Evolutionary conservation across 2,113 vertebrate species (phyloP).

Genomic region (Steatornis caripensis): DNA sequence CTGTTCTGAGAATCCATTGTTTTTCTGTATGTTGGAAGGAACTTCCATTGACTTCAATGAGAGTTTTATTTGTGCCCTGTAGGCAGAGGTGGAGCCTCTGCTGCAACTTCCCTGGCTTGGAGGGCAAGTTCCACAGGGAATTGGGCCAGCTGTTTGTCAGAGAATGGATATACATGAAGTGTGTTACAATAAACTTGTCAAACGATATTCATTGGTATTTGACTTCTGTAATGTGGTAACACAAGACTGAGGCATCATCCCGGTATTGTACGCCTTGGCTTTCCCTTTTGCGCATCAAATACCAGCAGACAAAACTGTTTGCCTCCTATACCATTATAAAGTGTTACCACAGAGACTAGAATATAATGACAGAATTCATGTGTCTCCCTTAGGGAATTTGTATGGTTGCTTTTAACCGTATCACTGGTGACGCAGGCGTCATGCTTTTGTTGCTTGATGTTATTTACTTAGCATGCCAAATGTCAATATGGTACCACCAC

Average conservation of each 20-base stretch:
- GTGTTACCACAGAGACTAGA: not conserved
- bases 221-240: not conserved
- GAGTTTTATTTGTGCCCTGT: not conserved
- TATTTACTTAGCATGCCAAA: constrained; percentile 56
- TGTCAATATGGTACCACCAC: constrained; percentile 42
- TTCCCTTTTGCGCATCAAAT: not conserved
- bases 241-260: not conserved
- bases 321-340: not conserved
- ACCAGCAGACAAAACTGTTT: not conserved
- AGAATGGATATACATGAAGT: not conserved
- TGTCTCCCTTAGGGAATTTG: constrained; percentile 11
- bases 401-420: constrained; percentile 33
- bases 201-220: not conserved
- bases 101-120: not conserved
- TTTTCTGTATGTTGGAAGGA: not conserved
- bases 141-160: not conserved
- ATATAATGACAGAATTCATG: not conserved
- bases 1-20: not conserved
- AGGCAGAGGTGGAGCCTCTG: not conserved
- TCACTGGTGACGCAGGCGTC: constrained; percentile 70
- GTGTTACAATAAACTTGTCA: not conserved
- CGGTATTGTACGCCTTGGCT: accelerated
- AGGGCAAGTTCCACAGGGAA: not conserved
- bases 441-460: constrained; percentile 55
- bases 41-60: not conserved